phyloP scores from a whole-genome alignment of 2,113 vertebrate genomes.

The Heterochromis multidens region DNA sequence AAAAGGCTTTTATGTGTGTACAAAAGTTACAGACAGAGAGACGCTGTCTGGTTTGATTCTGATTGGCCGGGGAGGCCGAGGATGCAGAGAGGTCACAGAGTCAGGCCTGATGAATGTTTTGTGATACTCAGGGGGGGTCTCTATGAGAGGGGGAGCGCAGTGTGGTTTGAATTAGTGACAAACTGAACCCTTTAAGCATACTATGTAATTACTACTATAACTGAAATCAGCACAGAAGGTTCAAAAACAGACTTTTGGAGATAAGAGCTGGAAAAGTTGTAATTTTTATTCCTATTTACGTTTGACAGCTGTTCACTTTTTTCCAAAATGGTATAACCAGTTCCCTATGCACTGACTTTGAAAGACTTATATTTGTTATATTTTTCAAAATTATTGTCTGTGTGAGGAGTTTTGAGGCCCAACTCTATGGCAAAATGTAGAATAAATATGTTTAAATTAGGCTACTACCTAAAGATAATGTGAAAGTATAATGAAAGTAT shows the following conservation, averaged over 20 bases:
- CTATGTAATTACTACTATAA: neutral
- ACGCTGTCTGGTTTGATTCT: constrained; percentile 61
- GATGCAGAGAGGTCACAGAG: constrained; percentile 55
- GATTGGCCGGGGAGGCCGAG: constrained; percentile 41
- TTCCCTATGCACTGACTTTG: neutral
- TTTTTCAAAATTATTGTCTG: neutral
- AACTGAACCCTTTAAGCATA: constrained; percentile 14
- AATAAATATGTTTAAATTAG: neutral
- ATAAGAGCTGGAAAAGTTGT: neutral
- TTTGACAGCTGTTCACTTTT: neutral
- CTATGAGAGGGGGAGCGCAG: neutral
- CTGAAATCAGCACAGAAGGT: neutral
- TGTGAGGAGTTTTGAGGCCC: neutral
- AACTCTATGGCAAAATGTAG: neutral
- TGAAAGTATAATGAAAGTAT: no score
- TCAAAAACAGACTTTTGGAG: neutral
- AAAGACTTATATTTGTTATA: neutral
- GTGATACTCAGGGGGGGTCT: constrained; percentile 33
- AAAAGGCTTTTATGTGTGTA: constrained; percentile 53
- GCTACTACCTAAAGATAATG: neutral
- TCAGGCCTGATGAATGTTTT: constrained; percentile 63
- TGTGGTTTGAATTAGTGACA: constrained; percentile 64
- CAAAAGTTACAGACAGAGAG: constrained; percentile 61
- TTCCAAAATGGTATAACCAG: neutral
- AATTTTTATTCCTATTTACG: neutral